Evolutionary conservation across 2,888 invertebrate genomes (phyloP), one percentile per base, ranked within the genome.

Genomic region (Coremacera marginata): DNA sequence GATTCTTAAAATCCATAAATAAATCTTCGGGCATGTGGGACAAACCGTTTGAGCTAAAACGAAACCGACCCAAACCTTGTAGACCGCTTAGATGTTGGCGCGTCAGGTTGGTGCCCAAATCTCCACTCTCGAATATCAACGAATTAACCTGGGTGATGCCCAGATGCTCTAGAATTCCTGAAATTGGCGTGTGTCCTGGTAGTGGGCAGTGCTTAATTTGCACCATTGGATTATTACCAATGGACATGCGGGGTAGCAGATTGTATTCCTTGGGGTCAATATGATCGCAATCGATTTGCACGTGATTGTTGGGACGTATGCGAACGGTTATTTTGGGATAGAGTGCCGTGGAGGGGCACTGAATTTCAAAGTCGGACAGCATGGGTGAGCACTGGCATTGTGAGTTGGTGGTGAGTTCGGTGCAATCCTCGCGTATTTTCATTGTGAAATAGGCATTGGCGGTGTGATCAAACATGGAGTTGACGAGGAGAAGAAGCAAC

Each of bases 1-100:
- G 85, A 80, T 93, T 92, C 65, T 89, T 90, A 79, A 93, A 88
- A 81, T 92, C 92, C 27, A 86, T 86, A 80, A 95, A 92, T 19
- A 94, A 84, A 85, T 94, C 92, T 62, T 91, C 91, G 0, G 92
- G 92, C 55, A 94, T 89, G 79, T 91, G 90, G 0, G 91, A 91
- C 5, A 94, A 88, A 16, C 92, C 91, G 83, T 94, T 94, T 57
- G 92, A 91, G 14, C 92, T 91, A 3, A 95, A 88, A 19, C 91
- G 88, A 71, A 95, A 86, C 72, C 91, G 90, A 2, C 91, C 91
- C 11, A 92, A 80, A 80, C 91, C 90, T 77, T 91, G 89, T 70
- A 94, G 88, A 34, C 92, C 92, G 3, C 90, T 88, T 77, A 94
- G 90, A 84, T 93, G 93, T 78, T 90, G 90, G 62, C 91, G 91